phyloP scores from a whole-genome alignment of 2,888 invertebrate species.

The Pheosia tremula region DNA sequence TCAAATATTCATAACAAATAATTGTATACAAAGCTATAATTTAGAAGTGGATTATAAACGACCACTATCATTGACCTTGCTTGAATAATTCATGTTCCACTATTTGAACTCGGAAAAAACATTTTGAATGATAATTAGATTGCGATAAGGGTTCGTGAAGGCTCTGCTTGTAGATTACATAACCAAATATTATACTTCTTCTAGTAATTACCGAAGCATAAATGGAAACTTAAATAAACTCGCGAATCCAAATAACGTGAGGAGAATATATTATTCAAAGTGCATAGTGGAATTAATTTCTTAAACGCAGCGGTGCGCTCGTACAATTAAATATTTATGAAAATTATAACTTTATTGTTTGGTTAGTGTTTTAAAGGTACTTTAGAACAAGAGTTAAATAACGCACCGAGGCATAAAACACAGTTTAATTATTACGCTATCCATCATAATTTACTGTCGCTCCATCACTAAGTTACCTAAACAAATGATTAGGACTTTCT shows the following conservation, averaged over 20 bases:
- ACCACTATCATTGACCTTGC: not conserved
- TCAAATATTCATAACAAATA: conserved; percentile 16
- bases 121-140: conserved; percentile 2
- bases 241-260: not conserved
- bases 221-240: not conserved
- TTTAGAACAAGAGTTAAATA: too few relatives aligned
- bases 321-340: not conserved
- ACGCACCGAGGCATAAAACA: too few relatives aligned
- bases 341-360: not conserved
- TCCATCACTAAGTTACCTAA: too few relatives aligned
- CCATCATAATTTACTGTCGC: too few relatives aligned
- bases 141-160: conserved; percentile 1
- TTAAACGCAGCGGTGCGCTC: not conserved
- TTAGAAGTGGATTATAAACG: conserved; percentile 14
- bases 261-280: not conserved
- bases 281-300: not conserved
- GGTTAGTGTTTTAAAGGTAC: too few relatives aligned
- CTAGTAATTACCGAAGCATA: too few relatives aligned
- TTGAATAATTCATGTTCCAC: conserved; percentile 9
- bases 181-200: too few relatives aligned
- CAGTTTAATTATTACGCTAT: too few relatives aligned
- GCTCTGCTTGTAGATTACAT: not conserved
- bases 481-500: too few relatives aligned
- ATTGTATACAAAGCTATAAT: conserved; percentile 12
- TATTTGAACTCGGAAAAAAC: conserved; percentile 8